These are phyloP conservation scores for Perizoma flavofasciatum DNA, from an alignment of 2,888 invertebrate species.

Conservation along the genomic window DNA sequence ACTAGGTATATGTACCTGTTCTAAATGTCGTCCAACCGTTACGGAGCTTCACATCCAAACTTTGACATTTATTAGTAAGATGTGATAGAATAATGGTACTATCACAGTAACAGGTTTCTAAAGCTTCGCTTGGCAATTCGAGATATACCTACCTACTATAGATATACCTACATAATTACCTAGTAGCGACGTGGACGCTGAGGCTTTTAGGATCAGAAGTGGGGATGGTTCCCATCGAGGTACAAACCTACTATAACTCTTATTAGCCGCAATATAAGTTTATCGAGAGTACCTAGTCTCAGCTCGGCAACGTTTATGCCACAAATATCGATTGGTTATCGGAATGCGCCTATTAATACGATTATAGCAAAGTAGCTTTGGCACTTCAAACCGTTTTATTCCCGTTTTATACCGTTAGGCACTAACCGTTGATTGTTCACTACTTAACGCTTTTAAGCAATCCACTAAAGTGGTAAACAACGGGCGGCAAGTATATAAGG, in stretches of 20 bases:
- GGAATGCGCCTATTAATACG: slow-evolving; percentile 33
- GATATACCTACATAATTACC: too few relatives aligned
- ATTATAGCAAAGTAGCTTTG: slow-evolving; percentile 39
- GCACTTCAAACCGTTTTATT: slow-evolving; percentile 32
- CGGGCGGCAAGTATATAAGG: slow-evolving; percentile 23
- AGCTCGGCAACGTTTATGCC: slow-evolving; percentile 1
- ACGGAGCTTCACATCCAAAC: too few relatives aligned
- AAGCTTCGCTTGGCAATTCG: too few relatives aligned
- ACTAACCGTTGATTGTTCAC: slow-evolving; percentile 35
- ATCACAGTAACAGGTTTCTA: too few relatives aligned
- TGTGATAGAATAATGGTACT: too few relatives aligned
- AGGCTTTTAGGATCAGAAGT: too few relatives aligned
- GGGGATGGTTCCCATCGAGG: not conserved
- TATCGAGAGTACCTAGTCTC: not conserved
- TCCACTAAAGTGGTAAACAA: slow-evolving; percentile 33
- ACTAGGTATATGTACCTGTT: too few relatives aligned
- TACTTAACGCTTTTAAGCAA: slow-evolving; percentile 38
- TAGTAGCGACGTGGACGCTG: too few relatives aligned
- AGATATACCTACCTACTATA: too few relatives aligned
- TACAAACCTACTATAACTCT: not conserved
- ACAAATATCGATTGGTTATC: slow-evolving; percentile 13
- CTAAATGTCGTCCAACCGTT: too few relatives aligned
- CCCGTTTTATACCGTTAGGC: slow-evolving; percentile 30
- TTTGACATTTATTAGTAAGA: too few relatives aligned
- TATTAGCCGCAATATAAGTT: not conserved